phyloP scores from a whole-genome alignment of 2,888 invertebrate genomes.

The Deilephila elpenor region DNA sequence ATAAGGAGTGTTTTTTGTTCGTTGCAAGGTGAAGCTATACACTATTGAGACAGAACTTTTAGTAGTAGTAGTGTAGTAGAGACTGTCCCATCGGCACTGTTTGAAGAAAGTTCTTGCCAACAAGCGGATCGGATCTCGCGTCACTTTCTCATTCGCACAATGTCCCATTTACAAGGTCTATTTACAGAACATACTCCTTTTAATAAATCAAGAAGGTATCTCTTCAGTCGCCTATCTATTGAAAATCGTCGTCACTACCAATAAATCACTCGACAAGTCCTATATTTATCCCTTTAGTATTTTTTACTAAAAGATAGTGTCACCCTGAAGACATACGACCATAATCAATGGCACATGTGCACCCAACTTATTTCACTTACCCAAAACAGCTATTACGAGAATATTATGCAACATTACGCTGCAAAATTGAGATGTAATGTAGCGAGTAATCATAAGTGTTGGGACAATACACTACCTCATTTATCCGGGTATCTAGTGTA shows the following conservation, averaged over 20 bases:
- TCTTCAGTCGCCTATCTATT: too few species aligned
- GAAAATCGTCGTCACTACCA: too few species aligned
- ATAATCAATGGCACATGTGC: conserved; percentile 10
- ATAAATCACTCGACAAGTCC: background rate
- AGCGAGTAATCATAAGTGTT: conserved; percentile 32
- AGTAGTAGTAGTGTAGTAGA: conserved; percentile 82
- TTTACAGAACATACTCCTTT: background rate
- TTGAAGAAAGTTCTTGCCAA: conserved; percentile 92
- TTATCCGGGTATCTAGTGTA: background rate
- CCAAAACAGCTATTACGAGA: conserved; percentile 43
- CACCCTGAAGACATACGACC: background rate
- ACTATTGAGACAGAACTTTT: background rate
- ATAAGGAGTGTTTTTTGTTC: background rate
- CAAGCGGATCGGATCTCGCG: conserved; percentile 97
- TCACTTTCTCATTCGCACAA: conserved; percentile 97
- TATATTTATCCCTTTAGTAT: background rate
- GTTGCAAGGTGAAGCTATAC: background rate
- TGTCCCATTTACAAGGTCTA: conserved; percentile 98
- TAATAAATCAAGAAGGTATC: too few species aligned
- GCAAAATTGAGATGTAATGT: conserved; percentile 38
- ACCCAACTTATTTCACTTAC: conserved; percentile 36
- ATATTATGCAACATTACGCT: conserved; percentile 37
- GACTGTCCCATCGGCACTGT: conserved; percentile 98
- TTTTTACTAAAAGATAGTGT: background rate
- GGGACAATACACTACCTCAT: background rate